Percentiles rank a stretch among this genome's conserved stretches.
Conservation (phyloP, 1,140 invertebrate genomes). For the Drosophila ogumai region DNA sequence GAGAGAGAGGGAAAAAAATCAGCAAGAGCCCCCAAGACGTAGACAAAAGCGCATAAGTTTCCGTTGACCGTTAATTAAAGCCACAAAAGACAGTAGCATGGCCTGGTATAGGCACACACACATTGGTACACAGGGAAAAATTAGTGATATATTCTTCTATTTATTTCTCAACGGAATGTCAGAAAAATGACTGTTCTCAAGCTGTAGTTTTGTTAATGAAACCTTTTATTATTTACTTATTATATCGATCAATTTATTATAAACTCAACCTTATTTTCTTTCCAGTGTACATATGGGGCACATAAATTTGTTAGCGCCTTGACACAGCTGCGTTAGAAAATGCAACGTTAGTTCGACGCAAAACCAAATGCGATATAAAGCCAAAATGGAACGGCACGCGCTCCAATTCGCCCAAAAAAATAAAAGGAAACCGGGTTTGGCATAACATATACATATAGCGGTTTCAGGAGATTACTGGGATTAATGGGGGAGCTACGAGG, state of each 20-base stretch:
- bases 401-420: conserved; percentile 51
- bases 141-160: too few relatives aligned
- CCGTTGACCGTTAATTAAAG: conserved; percentile 81
- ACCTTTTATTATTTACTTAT: neutral
- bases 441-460: conserved; percentile 4
- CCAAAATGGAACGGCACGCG: conserved; percentile 62
- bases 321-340: conserved; percentile 67
- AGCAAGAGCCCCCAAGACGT: conserved; percentile 37
- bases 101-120: conserved; percentile 28
- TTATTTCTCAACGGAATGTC: too few relatives aligned
- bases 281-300: conserved; percentile 33
- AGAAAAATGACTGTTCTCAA: neutral
- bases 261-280: neutral
- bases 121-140: neutral
- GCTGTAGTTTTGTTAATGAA: neutral
- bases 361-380: conserved; percentile 11
- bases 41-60: conserved; percentile 77
- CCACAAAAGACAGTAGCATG: conserved; percentile 63
- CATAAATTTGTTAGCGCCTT: conserved; percentile 76
- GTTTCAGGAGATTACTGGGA: conserved; percentile 5
- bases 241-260: neutral
- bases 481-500: neutral
- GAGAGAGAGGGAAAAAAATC: conserved; percentile 61
- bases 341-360: conserved; percentile 15
- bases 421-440: conserved; percentile 6